Percentiles rank a stretch among this genome's conserved stretches.
phyloP scores from a whole-genome alignment of 2,888 invertebrate species.

The Noctua janthina region DNA sequence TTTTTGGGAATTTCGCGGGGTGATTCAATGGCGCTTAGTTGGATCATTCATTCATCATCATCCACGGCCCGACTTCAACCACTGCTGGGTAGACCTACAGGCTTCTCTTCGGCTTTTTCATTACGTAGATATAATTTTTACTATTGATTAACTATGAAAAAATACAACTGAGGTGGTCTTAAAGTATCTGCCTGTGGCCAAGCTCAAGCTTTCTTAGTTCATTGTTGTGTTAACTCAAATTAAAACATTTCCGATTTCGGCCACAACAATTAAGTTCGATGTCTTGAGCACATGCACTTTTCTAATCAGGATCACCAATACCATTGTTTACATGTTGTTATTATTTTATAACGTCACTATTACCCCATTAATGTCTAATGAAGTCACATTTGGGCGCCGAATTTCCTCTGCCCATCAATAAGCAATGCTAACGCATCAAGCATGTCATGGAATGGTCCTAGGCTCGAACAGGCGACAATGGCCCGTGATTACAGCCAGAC shows the following conservation, averaged over 20 bases:
- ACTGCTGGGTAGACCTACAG: neutral
- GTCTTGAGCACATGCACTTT: neutral
- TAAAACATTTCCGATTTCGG: neutral
- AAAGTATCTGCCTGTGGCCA: neutral
- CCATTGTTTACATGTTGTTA: slow-evolving; percentile 5
- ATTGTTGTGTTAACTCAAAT: neutral
- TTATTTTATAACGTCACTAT: slow-evolving; percentile 6
- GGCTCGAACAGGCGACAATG: slow-evolving; percentile 64
- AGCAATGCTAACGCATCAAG: slow-evolving; percentile 34
- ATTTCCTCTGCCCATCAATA: slow-evolving; percentile 54
- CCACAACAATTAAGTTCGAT: neutral
- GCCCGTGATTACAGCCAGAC: slow-evolving; percentile 73
- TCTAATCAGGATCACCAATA: neutral
- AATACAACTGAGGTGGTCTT: neutral
- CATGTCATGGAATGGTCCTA: slow-evolving; percentile 44
- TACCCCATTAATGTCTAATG: slow-evolving; percentile 25
- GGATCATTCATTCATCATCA: neutral
- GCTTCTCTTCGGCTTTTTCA: neutral
- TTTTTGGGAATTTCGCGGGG: slow-evolving; percentile 24
- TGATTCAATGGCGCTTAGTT: slow-evolving; percentile 25
- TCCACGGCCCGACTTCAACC: neutral
- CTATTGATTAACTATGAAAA: neutral
- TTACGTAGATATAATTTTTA: neutral
- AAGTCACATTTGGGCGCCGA: slow-evolving; percentile 53
- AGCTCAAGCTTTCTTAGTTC: neutral